Evolutionary conservation across 2,888 invertebrate species (phyloP).

Genomic region (Chalcis sispes): DNA sequence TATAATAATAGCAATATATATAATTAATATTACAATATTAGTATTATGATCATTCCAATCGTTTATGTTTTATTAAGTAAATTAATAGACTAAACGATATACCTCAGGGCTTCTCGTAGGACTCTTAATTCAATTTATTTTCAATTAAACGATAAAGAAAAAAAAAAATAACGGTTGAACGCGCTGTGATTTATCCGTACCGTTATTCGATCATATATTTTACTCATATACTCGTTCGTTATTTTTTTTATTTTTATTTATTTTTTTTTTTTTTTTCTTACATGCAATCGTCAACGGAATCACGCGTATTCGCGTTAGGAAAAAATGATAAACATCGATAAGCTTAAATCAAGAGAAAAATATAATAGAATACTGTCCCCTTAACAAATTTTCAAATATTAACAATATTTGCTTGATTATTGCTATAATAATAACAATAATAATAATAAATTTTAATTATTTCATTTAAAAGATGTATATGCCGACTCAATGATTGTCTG

Average conservation of each 20-base stretch:
- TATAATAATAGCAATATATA: constrained; percentile 74
- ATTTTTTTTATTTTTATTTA: constrained; percentile 41
- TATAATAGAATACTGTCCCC: constrained; percentile 33
- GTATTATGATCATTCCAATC: constrained; percentile 72
- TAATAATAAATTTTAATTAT: too few relatives aligned
- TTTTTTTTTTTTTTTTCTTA: constrained; percentile 42
- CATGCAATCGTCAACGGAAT: constrained; percentile 24
- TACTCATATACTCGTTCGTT: constrained; percentile 40
- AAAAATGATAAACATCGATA: constrained; percentile 15
- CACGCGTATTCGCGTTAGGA: constrained; percentile 13
- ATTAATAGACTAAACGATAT: constrained; percentile 71
- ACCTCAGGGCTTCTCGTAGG: constrained; percentile 50
- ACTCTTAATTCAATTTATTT: constrained; percentile 45
- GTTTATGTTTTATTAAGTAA: constrained; percentile 72
- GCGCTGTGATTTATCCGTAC: constrained; percentile 48
- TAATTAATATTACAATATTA: constrained; percentile 75
- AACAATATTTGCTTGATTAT: background rate
- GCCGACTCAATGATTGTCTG: too few relatives aligned
- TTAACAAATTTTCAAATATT: constrained; percentile 7
- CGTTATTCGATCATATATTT: constrained; percentile 43
- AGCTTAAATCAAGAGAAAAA: constrained; percentile 22
- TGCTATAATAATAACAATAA: background rate
- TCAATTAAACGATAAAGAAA: constrained; percentile 54
- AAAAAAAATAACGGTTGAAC: constrained; percentile 60
- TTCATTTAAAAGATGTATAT: too few relatives aligned